Evolutionary conservation across 2,113 vertebrate species (phyloP).

Genomic region (Takifugu flavidus): DNA sequence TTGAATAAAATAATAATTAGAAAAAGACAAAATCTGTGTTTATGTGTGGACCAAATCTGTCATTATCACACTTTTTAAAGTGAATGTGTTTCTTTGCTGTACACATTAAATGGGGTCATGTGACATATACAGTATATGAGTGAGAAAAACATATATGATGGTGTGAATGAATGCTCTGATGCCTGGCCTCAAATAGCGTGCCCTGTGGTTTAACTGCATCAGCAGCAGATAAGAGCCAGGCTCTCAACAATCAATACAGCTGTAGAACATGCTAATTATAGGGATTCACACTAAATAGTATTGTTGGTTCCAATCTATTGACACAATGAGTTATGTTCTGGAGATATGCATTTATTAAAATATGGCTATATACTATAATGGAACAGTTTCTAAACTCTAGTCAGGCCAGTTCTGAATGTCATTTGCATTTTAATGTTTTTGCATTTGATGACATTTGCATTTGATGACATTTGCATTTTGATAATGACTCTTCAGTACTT

Average conservation of each 20-base stretch:
- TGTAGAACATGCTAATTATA: conserved; percentile 45
- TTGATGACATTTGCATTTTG: conserved; percentile 13
- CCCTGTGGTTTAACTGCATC: conserved; percentile 34
- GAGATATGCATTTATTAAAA: neutral
- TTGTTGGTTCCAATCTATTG: conserved; percentile 11
- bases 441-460: neutral
- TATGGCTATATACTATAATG: neutral
- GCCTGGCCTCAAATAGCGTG: conserved; percentile 26
- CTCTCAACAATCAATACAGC: conserved; percentile 15
- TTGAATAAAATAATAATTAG: conserved; percentile 1
- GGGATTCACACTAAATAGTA: conserved; percentile 33
- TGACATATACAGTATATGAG: conserved; percentile 14
- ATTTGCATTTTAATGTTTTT: conserved; percentile 8
- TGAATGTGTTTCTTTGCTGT: too few species aligned
- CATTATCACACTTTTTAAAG: conserved; percentile 1
- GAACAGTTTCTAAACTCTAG: neutral
- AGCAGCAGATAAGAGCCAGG: conserved; percentile 30
- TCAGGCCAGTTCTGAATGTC: neutral
- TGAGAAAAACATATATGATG: neutral
- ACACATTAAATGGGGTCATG: neutral
- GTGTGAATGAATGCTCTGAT: conserved; percentile 9
- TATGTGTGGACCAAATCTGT: neutral
- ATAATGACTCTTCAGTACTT: too few species aligned
- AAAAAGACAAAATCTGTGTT: neutral
- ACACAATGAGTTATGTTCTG: neutral